Percentiles rank a stretch among this genome's conserved stretches.
Conservation (phyloP, 1,140 invertebrate species). For the Orchestia grillus region DNA sequence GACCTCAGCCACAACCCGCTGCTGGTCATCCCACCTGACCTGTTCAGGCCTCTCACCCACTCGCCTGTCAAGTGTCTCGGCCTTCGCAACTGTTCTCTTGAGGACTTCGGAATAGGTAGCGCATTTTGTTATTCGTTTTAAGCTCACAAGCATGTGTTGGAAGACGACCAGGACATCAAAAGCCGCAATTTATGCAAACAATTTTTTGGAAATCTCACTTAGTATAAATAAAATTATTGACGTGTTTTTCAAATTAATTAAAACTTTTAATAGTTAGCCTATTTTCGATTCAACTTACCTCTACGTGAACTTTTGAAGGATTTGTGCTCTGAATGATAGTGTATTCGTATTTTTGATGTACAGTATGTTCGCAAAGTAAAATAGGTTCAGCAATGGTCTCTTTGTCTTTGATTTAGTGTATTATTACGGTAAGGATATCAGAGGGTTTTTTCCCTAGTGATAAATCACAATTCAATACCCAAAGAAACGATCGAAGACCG, state of each 20-base stretch:
- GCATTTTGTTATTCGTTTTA: neutral
- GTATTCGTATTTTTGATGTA: too few species aligned
- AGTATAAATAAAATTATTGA: neutral
- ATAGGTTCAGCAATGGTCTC: too few species aligned
- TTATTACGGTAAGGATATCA: too few species aligned
- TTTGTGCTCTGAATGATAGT: neutral
- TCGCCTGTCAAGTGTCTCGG: slow-evolving; percentile 2
- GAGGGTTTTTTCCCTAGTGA: too few species aligned
- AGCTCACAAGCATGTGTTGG: neutral
- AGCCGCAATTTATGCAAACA: neutral
- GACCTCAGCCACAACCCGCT: neutral
- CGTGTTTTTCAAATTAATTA: neutral
- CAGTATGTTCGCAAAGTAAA: too few species aligned
- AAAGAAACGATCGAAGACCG: too few species aligned
- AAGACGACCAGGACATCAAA: neutral
- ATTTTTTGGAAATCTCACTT: neutral
- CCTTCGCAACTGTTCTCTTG: neutral
- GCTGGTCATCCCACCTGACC: neutral
- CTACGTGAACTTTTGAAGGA: neutral
- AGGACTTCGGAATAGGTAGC: neutral
- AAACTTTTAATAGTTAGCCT: neutral
- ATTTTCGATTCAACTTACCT: neutral
- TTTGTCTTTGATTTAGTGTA: too few species aligned
- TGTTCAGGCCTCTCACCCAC: neutral
- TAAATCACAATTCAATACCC: too few species aligned